Conservation (phyloP, 2,113 vertebrate genomes). For the Phrynocephalus versicolor region DNA sequence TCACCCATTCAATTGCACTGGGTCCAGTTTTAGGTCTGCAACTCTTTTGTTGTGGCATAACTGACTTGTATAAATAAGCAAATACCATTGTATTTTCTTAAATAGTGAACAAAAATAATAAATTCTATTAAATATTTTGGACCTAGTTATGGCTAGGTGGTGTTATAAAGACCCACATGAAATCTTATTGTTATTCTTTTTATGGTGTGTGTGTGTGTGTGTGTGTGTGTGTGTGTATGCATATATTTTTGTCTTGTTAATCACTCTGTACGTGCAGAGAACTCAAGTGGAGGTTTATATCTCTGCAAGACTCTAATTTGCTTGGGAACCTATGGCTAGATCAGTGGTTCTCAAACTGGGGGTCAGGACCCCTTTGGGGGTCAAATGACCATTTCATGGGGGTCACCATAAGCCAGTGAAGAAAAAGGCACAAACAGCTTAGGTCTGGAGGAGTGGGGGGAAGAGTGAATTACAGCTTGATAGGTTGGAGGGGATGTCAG, state of each 20-base stretch:
- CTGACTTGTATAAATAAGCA: conserved; percentile 13
- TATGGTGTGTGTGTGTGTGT: neutral
- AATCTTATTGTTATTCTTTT: conserved; percentile 30
- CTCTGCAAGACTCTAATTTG: neutral
- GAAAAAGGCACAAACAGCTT: too few relatives aligned
- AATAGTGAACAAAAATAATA: neutral
- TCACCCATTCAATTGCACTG: neutral
- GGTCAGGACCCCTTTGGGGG: too few relatives aligned
- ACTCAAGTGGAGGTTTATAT: conserved; percentile 4
- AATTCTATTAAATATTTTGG: conserved; percentile 30
- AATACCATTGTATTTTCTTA: conserved; percentile 2
- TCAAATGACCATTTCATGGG: too few relatives aligned
- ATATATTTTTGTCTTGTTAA: neutral
- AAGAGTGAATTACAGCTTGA: too few relatives aligned
- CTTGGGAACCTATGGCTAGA: neutral
- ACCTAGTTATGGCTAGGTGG: conserved; percentile 6
- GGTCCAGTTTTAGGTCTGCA: neutral
- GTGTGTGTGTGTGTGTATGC: neutral
- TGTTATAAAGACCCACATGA: conserved; percentile 33
- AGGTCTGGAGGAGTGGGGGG: too few relatives aligned
- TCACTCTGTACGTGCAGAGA: neutral
- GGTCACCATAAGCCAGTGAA: too few relatives aligned
- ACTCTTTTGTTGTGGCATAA: neutral
- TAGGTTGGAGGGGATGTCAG: too few relatives aligned
- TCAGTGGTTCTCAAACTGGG: too few relatives aligned